Evolutionary conservation across 2,888 invertebrate genomes (phyloP), one percentile per base, ranked within the genome.

Genomic region (Pecten maximus): DNA sequence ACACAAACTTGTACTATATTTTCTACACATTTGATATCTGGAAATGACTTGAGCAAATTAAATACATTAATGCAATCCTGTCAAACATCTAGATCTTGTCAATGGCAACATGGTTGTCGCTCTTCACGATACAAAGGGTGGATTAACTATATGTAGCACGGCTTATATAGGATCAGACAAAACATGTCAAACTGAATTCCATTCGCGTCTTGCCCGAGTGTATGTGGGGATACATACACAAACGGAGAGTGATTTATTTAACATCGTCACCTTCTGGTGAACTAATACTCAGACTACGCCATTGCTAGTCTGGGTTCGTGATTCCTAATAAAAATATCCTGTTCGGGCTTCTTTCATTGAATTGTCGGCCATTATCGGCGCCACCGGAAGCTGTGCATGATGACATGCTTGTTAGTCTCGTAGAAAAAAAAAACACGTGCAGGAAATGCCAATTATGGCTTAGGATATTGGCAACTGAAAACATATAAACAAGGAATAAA

Each of bases 351-450:
- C 74, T 74, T 74, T 74, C 2, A 74, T 74, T 74, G 74, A 74
- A 74, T 74, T 74, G 74, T 35, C 35, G 35, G 74, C 74, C 35
- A 35, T 74, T 74, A 35, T 16, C 16, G 28, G 12, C 35, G 35
- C 10, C 16, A 74, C 74, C 74, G 74, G 74, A 74, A 74, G 74
- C 74, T 35, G 74, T 74, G 74, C 35, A 74, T 74, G 74, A 23
- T 74, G 74, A 35, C 74, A 74, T 74, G 74, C 35, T 74, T 74
- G 74, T 28, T 74, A 74, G 74, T 74, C 35, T 35, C n/a, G 74
- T 74, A 35, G 28, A 28, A 28, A 54, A n/a, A n/a, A 23, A 6
- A 23, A 74, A 74, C 35, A 74, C 74, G 74, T 74, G 74, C 74
- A 74, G 74, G 74, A 74, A 74, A 74, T 74, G 28, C 35, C 74